Conservation (phyloP, 2,888 invertebrate genomes). For the Notocelia uddmanniana region DNA sequence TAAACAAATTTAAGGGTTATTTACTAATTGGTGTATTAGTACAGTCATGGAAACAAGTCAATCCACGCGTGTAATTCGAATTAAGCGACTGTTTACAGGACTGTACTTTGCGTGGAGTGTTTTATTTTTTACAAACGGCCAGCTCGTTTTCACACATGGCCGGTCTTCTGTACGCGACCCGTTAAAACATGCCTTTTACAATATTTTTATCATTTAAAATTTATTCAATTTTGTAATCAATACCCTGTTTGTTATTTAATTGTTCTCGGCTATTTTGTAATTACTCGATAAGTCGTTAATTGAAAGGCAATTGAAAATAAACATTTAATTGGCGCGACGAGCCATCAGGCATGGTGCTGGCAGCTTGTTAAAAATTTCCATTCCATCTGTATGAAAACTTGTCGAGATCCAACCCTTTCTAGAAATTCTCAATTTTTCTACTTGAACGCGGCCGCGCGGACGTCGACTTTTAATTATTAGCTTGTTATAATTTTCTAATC, state of each 20-base stretch:
- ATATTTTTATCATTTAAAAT: constrained; percentile 27
- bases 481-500: constrained; percentile 76
- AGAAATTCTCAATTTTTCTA: constrained; percentile 58
- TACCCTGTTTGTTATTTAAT: constrained; percentile 31
- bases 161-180: constrained; percentile 56
- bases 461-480: constrained; percentile 70
- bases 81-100: constrained; percentile 81
- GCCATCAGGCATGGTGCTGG: constrained; percentile 56
- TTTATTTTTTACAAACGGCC: constrained; percentile 69
- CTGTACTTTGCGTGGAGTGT: constrained; percentile 63
- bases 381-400: constrained; percentile 76
- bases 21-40: constrained; percentile 76
- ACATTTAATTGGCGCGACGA: constrained; percentile 74
- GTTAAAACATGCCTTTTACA: constrained; percentile 29
- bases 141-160: constrained; percentile 77
- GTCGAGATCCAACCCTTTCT: constrained; percentile 69
- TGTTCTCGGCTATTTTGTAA: constrained; percentile 33
- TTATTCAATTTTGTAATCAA: constrained; percentile 31
- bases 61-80: constrained; percentile 80
- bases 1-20: constrained; percentile 75
- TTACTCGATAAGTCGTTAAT: constrained; percentile 42
- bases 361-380: constrained; percentile 83
- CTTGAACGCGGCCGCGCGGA: constrained; percentile 58
- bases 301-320: constrained; percentile 58
- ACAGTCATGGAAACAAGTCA: constrained; percentile 78